Base-by-base conservation (phyloP, 2,797 vertebrate genomes). In the Delichon dasypus region DNA sequence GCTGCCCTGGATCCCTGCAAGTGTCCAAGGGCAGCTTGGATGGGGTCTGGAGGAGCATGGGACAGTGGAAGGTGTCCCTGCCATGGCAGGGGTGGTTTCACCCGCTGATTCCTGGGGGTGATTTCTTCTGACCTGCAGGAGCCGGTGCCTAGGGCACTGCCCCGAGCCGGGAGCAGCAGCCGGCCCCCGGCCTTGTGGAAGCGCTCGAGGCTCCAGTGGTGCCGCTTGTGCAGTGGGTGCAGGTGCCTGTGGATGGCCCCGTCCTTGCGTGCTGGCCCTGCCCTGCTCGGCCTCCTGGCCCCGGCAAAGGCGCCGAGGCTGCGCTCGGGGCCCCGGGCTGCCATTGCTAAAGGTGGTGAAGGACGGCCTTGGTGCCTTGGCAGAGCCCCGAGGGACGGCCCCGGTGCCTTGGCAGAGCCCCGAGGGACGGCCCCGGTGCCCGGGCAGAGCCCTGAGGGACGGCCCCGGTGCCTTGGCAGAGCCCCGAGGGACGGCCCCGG, bases 91-190 rank as follows among this genome's bases (percentile, higher is more conserved):
- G 20, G 16, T 22, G 53, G 2, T 40, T 5, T 67, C 53, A n/a
- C 34, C 44, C 4, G 34, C 65, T 34, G 51, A 13, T 14, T 71
- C 26, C 55, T 36, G 55, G 25, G 44, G 19, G 6, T 29, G 64
- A 11, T 48, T 45, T 40, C 34, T 5, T 7, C 12, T 21, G 5
- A 3, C 27, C 53, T 32, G 26, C 11, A 6, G 2, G 44, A 14
- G 11, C 5, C 2, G 4, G 3, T 12, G 50, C 16, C 22, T 57
- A 3, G 0, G 62, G 10, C 61, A 11, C 13, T 30, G 75, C 15
- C 40, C 48, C 2, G 1, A 3, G 4, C 30, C 30, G 4, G 45
- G 22, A 3, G 42, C 32, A 22, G 53, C 70, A 44, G 29, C 61
- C 57, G 34, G 34, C 3, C 29, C 44, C 44, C 64, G 25, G 48